phyloP scores from a whole-genome alignment of 2,888 invertebrate species.

The Archips xylosteana region DNA sequence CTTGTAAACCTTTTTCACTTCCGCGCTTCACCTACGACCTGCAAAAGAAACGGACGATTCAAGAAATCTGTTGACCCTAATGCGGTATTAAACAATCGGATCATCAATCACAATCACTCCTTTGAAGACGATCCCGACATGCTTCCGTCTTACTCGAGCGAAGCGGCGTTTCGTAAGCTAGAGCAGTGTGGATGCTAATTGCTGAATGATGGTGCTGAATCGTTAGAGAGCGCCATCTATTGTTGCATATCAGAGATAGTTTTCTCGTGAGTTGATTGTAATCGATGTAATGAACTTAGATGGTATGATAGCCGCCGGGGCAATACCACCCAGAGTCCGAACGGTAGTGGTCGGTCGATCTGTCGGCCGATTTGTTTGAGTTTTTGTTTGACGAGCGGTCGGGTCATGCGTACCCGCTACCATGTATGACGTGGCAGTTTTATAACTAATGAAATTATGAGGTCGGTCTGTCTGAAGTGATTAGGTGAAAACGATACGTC shows the following conservation, averaged over 20 bases:
- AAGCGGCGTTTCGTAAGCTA: slow-evolving; percentile 44
- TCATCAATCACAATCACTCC: slow-evolving; percentile 84
- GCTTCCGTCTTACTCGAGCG: slow-evolving; percentile 54
- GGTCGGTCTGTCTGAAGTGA: slow-evolving; percentile 38
- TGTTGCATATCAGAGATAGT: slow-evolving; percentile 83
- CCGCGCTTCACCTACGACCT: slow-evolving; percentile 53
- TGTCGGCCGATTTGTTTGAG: slow-evolving; percentile 61
- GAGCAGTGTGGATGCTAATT: slow-evolving; percentile 70
- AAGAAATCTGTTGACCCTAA: slow-evolving; percentile 75
- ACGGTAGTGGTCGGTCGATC: slow-evolving; percentile 73
- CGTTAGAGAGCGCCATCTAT: slow-evolving; percentile 80
- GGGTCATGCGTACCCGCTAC: slow-evolving; percentile 52
- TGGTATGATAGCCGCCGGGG: slow-evolving; percentile 59
- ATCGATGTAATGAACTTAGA: slow-evolving; percentile 82
- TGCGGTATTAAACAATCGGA: slow-evolving; percentile 76
- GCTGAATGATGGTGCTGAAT: slow-evolving; percentile 70
- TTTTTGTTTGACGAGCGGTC: slow-evolving; percentile 64
- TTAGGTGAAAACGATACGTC: slow-evolving; percentile 42
- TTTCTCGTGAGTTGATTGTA: slow-evolving; percentile 79
- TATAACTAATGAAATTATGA: slow-evolving; percentile 43
- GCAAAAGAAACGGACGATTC: slow-evolving; percentile 72
- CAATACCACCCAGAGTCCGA: slow-evolving; percentile 74
- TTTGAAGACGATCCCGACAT: slow-evolving; percentile 55
- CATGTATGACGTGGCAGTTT: slow-evolving; percentile 40
- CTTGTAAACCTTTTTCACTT: slow-evolving; percentile 30